Evolutionary conservation across 2,888 invertebrate species (phyloP).

Genomic region (Phymatocera aterrima): DNA sequence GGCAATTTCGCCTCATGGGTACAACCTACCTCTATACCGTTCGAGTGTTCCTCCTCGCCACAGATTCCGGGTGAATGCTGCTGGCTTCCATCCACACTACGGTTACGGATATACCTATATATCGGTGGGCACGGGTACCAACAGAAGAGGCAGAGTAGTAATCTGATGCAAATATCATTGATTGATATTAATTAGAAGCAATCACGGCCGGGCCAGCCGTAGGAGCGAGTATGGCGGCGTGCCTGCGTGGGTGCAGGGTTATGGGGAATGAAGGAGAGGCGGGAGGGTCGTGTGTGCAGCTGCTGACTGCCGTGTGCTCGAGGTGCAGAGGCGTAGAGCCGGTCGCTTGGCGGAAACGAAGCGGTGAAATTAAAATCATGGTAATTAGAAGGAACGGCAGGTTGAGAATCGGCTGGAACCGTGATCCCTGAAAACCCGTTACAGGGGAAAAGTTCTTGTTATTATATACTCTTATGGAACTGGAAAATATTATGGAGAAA

Average conservation of each 20-base stretch:
- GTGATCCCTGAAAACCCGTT: background rate
- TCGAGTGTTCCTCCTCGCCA: conserved; percentile 46
- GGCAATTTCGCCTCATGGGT: conserved; percentile 52
- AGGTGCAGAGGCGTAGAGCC: conserved; percentile 33
- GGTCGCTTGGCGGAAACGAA: conserved; percentile 35
- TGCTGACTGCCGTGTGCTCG: conserved; percentile 22
- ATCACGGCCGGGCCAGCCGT: conserved; percentile 41
- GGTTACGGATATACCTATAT: background rate
- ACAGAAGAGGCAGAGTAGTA: conserved; percentile 47
- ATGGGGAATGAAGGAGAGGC: background rate
- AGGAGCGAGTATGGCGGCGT: background rate
- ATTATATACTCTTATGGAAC: background rate
- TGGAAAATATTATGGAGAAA: too few species aligned
- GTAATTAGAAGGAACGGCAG: conserved; percentile 22
- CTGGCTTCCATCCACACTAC: background rate
- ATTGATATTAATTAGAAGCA: conserved; percentile 59
- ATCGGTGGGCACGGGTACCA: background rate
- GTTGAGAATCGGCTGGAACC: background rate
- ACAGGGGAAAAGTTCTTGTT: background rate
- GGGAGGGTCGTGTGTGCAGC: conserved; percentile 23
- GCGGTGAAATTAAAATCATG: conserved; percentile 34
- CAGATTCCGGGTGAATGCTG: conserved; percentile 32
- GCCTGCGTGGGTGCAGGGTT: background rate
- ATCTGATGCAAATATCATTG: conserved; percentile 58
- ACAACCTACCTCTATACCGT: conserved; percentile 13